These are phyloP conservation scores for Bathynomus jamesi DNA, from an alignment of 1,140 invertebrate species.

Conservation along the genomic window DNA sequence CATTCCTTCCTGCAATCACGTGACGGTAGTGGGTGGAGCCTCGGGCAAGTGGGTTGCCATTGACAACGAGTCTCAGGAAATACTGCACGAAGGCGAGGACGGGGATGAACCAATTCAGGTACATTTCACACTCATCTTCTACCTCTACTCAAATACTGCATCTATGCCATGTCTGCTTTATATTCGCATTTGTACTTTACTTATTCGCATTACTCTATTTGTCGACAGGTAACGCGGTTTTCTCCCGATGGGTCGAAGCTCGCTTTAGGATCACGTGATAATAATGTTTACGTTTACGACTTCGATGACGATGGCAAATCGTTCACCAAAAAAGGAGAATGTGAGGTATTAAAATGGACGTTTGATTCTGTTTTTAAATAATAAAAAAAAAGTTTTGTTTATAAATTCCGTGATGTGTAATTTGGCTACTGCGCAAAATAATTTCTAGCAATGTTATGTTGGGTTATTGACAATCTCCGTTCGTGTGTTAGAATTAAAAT, in stretches of 20 bases:
- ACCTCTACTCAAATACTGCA: too few relatives aligned
- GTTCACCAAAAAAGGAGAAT: slow-evolving; percentile 1
- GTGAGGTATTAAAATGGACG: neutral
- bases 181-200: too few relatives aligned
- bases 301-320: slow-evolving; percentile 35
- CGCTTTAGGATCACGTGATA: slow-evolving; percentile 80
- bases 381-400: neutral
- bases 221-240: slow-evolving; percentile 53
- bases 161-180: too few relatives aligned
- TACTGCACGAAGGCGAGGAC: slow-evolving; percentile 65
- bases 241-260: slow-evolving; percentile 71
- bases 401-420: neutral
- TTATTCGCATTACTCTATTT: too few relatives aligned
- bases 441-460: neutral
- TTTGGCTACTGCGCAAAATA: neutral
- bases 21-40: neutral
- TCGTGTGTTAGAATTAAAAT: too few relatives aligned
- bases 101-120: slow-evolving; percentile 62
- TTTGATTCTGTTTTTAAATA: neutral
- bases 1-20: neutral
- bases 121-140: neutral
- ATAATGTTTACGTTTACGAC: slow-evolving; percentile 84
- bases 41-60: slow-evolving; percentile 74
- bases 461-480: too few relatives aligned
- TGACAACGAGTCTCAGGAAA: slow-evolving; percentile 68